Base-by-base conservation (phyloP, 2,113 vertebrate genomes). In the Bostrychus sinensis region DNA sequence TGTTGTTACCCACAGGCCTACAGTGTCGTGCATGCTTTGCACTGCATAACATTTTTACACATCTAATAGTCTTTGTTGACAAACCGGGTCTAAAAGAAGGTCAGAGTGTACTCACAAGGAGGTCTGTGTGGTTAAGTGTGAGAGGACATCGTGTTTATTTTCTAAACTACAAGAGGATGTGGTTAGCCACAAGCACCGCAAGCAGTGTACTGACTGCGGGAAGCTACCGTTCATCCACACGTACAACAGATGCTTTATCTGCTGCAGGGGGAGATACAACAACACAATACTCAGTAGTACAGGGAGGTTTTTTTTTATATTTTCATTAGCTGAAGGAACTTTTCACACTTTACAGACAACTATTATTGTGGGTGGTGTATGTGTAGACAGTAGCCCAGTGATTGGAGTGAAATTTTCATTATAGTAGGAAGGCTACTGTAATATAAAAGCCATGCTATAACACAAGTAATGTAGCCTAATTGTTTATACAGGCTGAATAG, bases 141-240 rank as follows among this genome's bases (percentile, higher is more conserved):
- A 75, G 81, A 88, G 79, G 84, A 89, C 85, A 83, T 84, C 32
- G 72, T 91, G 88, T 91, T 89, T 88, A 88, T 83, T 89, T 88
- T 83, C 77, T 84, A 80, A 89, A 89, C 81, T 84, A 91, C 86
- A 85, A 85, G 80, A 85, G 88, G 89, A 89, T 83, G 89, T 86
- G 89, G 89, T 72, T 58, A 81, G 59, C 88, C 86, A 9, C 88
- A 74, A 68, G 70, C 75, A 66, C 73, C 67, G 32, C 39, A 32
- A 69, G 72, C 62, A 38, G 70, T 30, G 62, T 56, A 73, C 70
- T 66, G 70, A 73, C 69, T 46, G 66, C 56, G 70, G 42, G 66
- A 65, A 66, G 76, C 80, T 78, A 83, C 70, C 64, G 45, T 48
- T 84, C 65, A 22, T 19, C 26, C n/a, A 67, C 75, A 62, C 53